phyloP scores from a whole-genome alignment of 2,113 vertebrate genomes.

The Miniopterus natalensis region DNA sequence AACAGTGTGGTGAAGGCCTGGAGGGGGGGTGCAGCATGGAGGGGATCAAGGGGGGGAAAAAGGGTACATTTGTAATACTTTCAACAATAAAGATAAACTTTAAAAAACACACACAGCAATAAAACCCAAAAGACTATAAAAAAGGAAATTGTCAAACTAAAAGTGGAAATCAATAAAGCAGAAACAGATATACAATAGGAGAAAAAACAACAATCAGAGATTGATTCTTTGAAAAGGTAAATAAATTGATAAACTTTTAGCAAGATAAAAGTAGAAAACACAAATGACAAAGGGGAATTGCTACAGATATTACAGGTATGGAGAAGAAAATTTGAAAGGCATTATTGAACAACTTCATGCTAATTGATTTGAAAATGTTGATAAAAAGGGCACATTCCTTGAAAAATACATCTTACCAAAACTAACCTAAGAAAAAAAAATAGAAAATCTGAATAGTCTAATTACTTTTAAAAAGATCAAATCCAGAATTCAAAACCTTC shows the following conservation, averaged over 20 bases:
- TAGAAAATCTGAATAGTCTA: background rate
- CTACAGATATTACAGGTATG: background rate
- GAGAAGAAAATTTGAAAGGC: background rate
- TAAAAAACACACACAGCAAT: no score
- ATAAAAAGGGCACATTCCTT: constrained; percentile 18
- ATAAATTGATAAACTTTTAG: background rate
- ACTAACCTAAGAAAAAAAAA: background rate
- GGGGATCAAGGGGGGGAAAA: no score
- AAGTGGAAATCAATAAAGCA: constrained; percentile 31
- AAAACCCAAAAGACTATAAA: background rate
- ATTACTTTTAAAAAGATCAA: constrained; percentile 24
- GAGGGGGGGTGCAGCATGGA: no score
- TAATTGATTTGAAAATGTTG: background rate
- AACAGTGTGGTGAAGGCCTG: no score
- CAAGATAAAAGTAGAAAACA: constrained; percentile 13
- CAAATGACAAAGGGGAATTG: background rate
- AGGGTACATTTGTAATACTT: no score
- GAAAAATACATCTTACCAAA: constrained; percentile 10
- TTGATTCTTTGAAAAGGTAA: background rate
- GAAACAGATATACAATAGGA: background rate
- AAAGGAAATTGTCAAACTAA: constrained; percentile 46
- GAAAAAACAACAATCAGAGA: background rate
- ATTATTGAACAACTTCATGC: background rate
- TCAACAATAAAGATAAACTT: no score
- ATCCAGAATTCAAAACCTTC: background rate